Conservation (phyloP, 1,140 invertebrate genomes). For the Drosophila dunni region DNA sequence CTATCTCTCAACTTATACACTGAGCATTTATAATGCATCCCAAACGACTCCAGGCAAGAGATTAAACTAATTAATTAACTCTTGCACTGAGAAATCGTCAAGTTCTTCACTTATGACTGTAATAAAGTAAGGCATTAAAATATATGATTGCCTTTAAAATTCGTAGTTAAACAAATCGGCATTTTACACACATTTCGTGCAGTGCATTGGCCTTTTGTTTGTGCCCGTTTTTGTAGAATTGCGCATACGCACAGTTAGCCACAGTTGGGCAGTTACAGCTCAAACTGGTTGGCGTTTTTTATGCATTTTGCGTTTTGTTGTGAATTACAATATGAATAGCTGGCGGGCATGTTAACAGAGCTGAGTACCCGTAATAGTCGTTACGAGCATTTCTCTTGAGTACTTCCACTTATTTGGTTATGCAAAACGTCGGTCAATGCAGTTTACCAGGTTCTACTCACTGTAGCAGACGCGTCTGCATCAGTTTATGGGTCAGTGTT, state of each 20-base stretch:
- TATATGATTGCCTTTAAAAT: not conserved
- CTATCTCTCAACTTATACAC: conserved; percentile 26
- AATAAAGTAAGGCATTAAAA: no score
- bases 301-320: not conserved
- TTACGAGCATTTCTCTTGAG: conserved; percentile 3
- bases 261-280: conserved; percentile 11
- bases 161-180: not conserved
- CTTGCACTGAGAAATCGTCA: no score
- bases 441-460: conserved; percentile 4
- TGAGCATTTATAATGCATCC: not conserved
- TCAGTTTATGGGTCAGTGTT: conserved; percentile 30
- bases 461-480: not conserved
- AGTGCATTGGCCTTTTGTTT: not conserved
- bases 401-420: conserved; percentile 33
- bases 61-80: no score
- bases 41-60: no score
- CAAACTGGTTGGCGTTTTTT: conserved; percentile 3
- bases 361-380: conserved; percentile 23
- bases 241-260: conserved; percentile 50
- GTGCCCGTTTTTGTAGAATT: conserved; percentile 34
- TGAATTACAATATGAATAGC: conserved; percentile 23
- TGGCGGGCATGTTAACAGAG: not conserved
- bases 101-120: no score
- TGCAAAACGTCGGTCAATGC: conserved; percentile 35
- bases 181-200: not conserved